Evolutionary conservation across 2,888 invertebrate species (phyloP), one percentile per base, ranked within the genome.

Genomic region (Apamea monoglypha): DNA sequence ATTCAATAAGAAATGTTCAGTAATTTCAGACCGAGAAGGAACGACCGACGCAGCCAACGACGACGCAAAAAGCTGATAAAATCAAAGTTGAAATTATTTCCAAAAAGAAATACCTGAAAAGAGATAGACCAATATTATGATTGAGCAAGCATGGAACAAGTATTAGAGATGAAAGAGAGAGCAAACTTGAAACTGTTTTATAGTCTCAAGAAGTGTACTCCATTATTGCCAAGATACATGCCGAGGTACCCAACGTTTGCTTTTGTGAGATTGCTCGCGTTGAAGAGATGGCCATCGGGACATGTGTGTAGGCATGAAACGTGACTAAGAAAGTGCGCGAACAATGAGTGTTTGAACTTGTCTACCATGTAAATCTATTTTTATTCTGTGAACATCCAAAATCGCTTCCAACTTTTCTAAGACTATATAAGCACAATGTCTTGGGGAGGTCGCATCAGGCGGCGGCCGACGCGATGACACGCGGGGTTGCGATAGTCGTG

Each of bases 11-110:
- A 71, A 71, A 71, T 78, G 18, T 40, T 74, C 40, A 74, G 85
- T 80, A 63, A 81, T 83, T 83, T 76, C 83, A 83, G 83, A 81
- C 53, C 6, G 75, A 69, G 25, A 68, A 76, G 2, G 74, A n/a
- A 70, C 59, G 82, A 64, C 83, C 83, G 7, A 83, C 75, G 32
- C 67, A 72, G 5, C 67, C 67, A 10, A 50, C 53, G 16, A 67
- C 25, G 1, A 69, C 25, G 2, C n/a, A 25, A 21, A 32, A 5
- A 25, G 4, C 44, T 0, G 56, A 68, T 12, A 61, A 44, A n/a
- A 21, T 66, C 1, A 63, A 61, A 29, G 40, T 50, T 29, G 14
- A 50, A 67, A 64, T 66, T n/a, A 3, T 36, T 36, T n/a, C 29
- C 18, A 61, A 81, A 73, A 66, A 66, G 10, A 64, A 40, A 44